These are phyloP conservation scores for Mimumesa dahlbomi DNA, from an alignment of 2,888 invertebrate genomes.

Conservation along the genomic window DNA sequence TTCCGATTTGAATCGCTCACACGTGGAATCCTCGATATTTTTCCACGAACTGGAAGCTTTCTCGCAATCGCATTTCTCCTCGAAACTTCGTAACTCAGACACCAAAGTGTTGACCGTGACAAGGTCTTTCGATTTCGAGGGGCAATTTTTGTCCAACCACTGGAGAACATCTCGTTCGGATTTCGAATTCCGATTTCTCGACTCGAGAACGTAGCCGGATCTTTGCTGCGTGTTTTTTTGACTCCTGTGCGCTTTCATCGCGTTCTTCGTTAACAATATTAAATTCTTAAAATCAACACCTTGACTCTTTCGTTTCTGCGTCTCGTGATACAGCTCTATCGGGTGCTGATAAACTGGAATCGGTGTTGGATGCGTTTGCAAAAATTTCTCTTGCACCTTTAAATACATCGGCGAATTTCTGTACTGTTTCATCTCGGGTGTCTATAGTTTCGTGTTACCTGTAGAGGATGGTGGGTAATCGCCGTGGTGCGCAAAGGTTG, in stretches of 20 bases:
- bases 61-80: constrained; percentile 46
- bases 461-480: constrained; percentile 69
- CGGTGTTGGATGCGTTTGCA: constrained; percentile 48
- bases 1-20: constrained; percentile 16
- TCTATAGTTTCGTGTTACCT: constrained; percentile 19
- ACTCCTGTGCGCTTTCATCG: constrained; percentile 55
- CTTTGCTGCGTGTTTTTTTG: constrained; percentile 66
- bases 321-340: constrained; percentile 70
- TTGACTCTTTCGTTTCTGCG: constrained; percentile 68
- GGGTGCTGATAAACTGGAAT: constrained; percentile 76
- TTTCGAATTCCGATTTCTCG: constrained; percentile 47
- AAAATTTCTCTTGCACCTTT: constrained; percentile 58
- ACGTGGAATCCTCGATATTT: constrained; percentile 6
- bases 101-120: constrained; percentile 57
- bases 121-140: constrained; percentile 62
- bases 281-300: constrained; percentile 77
- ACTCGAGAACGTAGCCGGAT: constrained; percentile 60
- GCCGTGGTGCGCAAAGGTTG: constrained; percentile 68
- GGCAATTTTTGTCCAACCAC: constrained; percentile 64
- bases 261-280: constrained; percentile 75
- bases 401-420: too few relatives aligned
- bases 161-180: constrained; percentile 44
- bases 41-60: constrained; percentile 16
- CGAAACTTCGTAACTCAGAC: constrained; percentile 57
- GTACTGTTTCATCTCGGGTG: not conserved